Conservation (phyloP, 2,113 vertebrate genomes). For the Hypomesus transpacificus region DNA sequence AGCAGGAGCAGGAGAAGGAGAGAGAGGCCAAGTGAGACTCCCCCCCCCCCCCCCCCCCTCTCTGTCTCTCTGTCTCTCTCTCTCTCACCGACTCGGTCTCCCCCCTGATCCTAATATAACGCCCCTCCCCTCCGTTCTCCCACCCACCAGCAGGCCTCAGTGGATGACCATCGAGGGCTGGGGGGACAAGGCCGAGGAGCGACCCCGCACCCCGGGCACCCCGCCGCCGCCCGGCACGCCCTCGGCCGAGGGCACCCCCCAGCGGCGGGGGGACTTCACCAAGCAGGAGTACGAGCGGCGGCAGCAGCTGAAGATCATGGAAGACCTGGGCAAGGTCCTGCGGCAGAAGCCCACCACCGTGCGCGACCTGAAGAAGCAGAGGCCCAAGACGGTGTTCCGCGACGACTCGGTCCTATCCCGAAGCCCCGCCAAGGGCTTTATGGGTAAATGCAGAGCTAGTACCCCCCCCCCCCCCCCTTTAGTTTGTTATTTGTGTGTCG, state of each 20-base stretch:
- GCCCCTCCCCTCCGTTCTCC: not conserved
- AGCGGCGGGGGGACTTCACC: constrained; percentile 82
- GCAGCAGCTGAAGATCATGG: constrained; percentile 89
- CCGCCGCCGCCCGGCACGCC: constrained; percentile 56
- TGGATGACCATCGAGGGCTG: constrained; percentile 67
- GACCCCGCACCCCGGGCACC: constrained; percentile 55
- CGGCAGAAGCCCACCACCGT: constrained; percentile 77
- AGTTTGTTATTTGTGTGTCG: not conserved
- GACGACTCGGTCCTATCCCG: constrained; percentile 83
- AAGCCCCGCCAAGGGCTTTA: constrained; percentile 80
- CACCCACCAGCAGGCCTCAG: constrained; percentile 56
- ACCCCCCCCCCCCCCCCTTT: not conserved
- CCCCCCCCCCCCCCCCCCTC: not conserved
- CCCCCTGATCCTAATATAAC: too few relatives aligned
- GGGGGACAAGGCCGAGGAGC: constrained; percentile 61
- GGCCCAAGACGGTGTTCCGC: constrained; percentile 84
- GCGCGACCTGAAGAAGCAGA: constrained; percentile 74
- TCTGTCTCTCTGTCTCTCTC: too few relatives aligned
- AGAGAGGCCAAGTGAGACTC: constrained; percentile 77
- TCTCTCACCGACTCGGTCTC: too few relatives aligned
- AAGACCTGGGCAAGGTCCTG: constrained; percentile 87
- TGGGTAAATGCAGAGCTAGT: constrained; percentile 67
- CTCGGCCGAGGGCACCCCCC: constrained; percentile 67
- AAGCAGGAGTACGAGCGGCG: constrained; percentile 81
- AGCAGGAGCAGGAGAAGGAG: constrained; percentile 83